Conservation (phyloP, 2,888 invertebrate genomes). For the Drosophila recens region DNA sequence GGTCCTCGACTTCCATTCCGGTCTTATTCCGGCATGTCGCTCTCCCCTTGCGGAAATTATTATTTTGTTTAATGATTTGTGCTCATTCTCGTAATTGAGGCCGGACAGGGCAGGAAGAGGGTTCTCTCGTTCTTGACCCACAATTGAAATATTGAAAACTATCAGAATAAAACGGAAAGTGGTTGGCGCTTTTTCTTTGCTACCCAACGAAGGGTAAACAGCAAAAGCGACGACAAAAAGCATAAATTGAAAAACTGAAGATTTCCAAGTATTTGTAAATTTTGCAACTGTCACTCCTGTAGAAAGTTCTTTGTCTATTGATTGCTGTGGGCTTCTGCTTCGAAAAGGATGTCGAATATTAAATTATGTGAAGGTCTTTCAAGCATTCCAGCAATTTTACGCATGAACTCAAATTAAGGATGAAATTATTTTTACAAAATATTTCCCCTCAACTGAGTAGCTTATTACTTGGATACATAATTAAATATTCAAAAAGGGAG, state of each 20-base stretch:
- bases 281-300: conserved; percentile 47
- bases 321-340: conserved; percentile 41
- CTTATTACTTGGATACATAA: background rate
- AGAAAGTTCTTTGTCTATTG: conserved; percentile 74
- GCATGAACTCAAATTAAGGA: conserved; percentile 23
- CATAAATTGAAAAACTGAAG: conserved; percentile 26
- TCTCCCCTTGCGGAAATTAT: conserved; percentile 76
- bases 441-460: background rate
- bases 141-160: conserved; percentile 66
- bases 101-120: conserved; percentile 33
- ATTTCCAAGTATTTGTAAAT: conserved; percentile 50
- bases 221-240: conserved; percentile 24
- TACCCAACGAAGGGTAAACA: conserved; percentile 55
- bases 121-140: conserved; percentile 63
- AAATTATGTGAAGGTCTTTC: conserved; percentile 23
- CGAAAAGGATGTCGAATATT: conserved; percentile 21
- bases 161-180: conserved; percentile 53
- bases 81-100: conserved; percentile 77
- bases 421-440: conserved; percentile 19
- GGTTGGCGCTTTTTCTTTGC: conserved; percentile 27
- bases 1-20: conserved; percentile 46
- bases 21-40: conserved; percentile 53
- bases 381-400: conserved; percentile 35
- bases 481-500: background rate
- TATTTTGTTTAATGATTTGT: conserved; percentile 82